Conservation (phyloP, 1,140 invertebrate genomes). For the Melitaea cinxia region DNA sequence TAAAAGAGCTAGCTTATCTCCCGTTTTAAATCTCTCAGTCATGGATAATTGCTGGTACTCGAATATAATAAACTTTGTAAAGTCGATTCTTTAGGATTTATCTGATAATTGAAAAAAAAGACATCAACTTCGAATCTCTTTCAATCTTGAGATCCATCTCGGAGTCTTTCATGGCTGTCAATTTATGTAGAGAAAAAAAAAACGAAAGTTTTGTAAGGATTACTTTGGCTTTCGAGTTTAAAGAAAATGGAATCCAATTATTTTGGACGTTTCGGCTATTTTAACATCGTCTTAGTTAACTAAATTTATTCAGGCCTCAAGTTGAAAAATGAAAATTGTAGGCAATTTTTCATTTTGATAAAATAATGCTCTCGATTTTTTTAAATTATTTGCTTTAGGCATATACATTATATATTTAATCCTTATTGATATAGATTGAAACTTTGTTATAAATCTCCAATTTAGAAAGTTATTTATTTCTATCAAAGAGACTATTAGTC, state of each 20-base stretch:
- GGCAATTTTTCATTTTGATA: conserved; percentile 25
- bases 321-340: conserved; percentile 27
- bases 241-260: conserved; percentile 51
- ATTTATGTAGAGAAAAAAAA: conserved; percentile 55
- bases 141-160: conserved; percentile 52
- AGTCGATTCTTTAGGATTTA: conserved; percentile 40
- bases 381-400: not conserved
- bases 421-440: too few relatives aligned
- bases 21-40: conserved; percentile 21
- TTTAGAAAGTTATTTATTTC: conserved; percentile 11
- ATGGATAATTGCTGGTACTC: conserved; percentile 40
- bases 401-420: not conserved
- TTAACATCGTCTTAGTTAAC: conserved; percentile 42
- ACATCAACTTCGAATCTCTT: conserved; percentile 54
- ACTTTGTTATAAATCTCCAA: not conserved
- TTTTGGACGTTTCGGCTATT: conserved; percentile 39
- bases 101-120: conserved; percentile 49
- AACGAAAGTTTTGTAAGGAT: conserved; percentile 48
- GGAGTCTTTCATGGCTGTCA: conserved; percentile 57
- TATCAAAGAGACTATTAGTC: conserved; percentile 11
- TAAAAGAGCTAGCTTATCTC: conserved; percentile 33
- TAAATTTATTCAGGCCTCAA: conserved; percentile 35
- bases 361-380: not conserved
- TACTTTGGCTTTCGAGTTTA: conserved; percentile 46
- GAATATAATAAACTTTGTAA: conserved; percentile 40